Evolutionary conservation across 2,113 vertebrate genomes (phyloP).

Genomic region (Danio rerio): DNA sequence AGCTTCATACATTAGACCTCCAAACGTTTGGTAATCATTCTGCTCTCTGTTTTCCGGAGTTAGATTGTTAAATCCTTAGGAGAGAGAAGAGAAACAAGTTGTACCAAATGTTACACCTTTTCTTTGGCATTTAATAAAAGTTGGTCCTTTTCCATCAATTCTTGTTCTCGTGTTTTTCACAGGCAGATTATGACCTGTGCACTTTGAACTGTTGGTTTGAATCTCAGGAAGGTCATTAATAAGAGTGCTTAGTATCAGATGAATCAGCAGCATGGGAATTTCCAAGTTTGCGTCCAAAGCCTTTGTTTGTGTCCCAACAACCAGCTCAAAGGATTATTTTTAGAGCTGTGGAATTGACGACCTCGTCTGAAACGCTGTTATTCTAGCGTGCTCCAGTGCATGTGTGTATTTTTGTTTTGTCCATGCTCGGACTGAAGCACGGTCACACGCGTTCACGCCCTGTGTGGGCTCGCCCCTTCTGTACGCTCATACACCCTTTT

Average conservation of each 20-base stretch:
- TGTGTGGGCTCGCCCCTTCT: conserved; percentile 26
- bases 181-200: neutral
- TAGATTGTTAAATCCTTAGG: conserved; percentile 10
- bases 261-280: conserved; percentile 37
- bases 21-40: conserved; percentile 76
- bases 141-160: neutral
- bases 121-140: neutral
- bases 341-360: conserved; percentile 24
- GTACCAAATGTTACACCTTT: neutral
- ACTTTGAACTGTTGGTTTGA: conserved; percentile 35
- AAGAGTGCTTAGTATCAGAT: conserved; percentile 28
- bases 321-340: conserved; percentile 51
- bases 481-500: conserved; percentile 50
- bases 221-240: conserved; percentile 41
- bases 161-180: neutral
- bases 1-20: conserved; percentile 28
- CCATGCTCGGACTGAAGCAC: conserved; percentile 3
- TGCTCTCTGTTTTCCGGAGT: conserved; percentile 68
- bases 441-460: conserved; percentile 28
- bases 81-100: neutral
- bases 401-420: conserved; percentile 48
- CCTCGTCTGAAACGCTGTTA: conserved; percentile 23
- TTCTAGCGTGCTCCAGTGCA: conserved; percentile 10
- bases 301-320: conserved; percentile 48
- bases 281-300: conserved; percentile 40